Evolutionary conservation across 2,888 invertebrate species (phyloP), one percentile per base, ranked within the genome.

Genomic region (Platyscelio sp.): DNA sequence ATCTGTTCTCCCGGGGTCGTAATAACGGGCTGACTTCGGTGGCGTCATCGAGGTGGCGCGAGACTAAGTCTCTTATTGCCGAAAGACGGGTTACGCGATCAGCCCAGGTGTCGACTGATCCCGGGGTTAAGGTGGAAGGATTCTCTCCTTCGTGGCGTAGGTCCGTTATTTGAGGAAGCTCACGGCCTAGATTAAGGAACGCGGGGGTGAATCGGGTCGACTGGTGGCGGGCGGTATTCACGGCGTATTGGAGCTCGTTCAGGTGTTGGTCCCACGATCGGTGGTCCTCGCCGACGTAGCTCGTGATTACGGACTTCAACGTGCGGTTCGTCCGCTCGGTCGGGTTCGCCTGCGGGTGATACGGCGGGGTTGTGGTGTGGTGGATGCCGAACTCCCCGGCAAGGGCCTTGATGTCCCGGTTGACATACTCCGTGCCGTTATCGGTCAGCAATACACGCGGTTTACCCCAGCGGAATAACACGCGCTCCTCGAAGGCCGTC

Each of bases 371-470:
- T 9, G 51, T 51, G 2, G 26, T 9, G 3, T 51, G 26, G 18
- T 51, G 18, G 15, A 51, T 51, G 13, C 51, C 51, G 13, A 20
- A 49, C 20, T 51, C 24, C 7, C 9, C 15, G 18, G 13, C 20
- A 9, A 24, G 7, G 11, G 18, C 3, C 13, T 51, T 51, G 1
- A 56, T 27, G 1, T n/a, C 26, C n/a, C n/a, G 5, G 27, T 56
- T 27, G 27, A 27, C n/a, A 27, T 26, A 70, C 22, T 70, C 38
- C 24, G 51, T 68, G 3, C 67, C 67, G 7, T 68, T 51, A 26
- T 68, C 67, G 13, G 68, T 70, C n/a, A 70, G 20, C 2, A 70
- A 20, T 0, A 33, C 33, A 0, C 68, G 22, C 9, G 68, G 68
- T 56, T 26, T 22, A 7, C 68, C 56, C 68, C 68, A 56, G 1